phyloP scores from a whole-genome alignment of 2,888 invertebrate species.

The Amiota minor region DNA sequence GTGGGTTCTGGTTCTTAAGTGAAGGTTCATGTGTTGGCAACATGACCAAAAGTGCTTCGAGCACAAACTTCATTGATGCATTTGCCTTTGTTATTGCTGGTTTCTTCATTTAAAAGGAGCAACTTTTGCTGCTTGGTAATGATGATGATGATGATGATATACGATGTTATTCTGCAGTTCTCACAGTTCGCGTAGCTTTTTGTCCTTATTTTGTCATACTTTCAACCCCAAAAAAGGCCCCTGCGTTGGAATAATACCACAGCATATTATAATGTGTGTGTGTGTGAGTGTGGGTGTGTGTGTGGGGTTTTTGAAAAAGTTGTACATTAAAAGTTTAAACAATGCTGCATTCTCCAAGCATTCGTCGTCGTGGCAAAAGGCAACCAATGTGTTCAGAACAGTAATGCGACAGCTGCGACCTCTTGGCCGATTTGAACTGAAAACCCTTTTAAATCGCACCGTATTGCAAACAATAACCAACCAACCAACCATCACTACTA shows the following conservation, averaged over 20 bases:
- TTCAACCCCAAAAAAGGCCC: too few relatives aligned
- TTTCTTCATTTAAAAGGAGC: conserved; percentile 53
- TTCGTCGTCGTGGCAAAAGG: not conserved
- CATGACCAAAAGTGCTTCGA: conserved; percentile 9
- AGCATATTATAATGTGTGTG: too few relatives aligned
- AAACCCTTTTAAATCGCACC: not conserved
- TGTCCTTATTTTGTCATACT: too few relatives aligned
- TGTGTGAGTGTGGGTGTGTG: conserved; percentile 6
- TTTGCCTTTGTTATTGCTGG: conserved; percentile 26
- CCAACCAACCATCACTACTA: too few relatives aligned
- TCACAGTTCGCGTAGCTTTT: conserved; percentile 31
- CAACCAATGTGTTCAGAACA: not conserved
- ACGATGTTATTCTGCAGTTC: conserved; percentile 57
- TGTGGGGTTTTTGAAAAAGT: conserved; percentile 51
- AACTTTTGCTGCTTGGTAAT: conserved; percentile 68
- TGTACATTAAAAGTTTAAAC: conserved; percentile 66
- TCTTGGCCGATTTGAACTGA: not conserved
- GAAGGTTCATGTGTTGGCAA: conserved; percentile 58
- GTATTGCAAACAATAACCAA: not conserved
- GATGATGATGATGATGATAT: conserved; percentile 33
- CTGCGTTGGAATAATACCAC: too few relatives aligned
- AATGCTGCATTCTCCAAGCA: conserved; percentile 53
- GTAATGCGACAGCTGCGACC: conserved; percentile 4
- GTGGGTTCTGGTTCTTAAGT: conserved; percentile 50
- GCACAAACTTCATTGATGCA: conserved; percentile 24